phyloP scores from a whole-genome alignment of 1,140 invertebrate genomes.

The Drosophila kurseongensis region DNA sequence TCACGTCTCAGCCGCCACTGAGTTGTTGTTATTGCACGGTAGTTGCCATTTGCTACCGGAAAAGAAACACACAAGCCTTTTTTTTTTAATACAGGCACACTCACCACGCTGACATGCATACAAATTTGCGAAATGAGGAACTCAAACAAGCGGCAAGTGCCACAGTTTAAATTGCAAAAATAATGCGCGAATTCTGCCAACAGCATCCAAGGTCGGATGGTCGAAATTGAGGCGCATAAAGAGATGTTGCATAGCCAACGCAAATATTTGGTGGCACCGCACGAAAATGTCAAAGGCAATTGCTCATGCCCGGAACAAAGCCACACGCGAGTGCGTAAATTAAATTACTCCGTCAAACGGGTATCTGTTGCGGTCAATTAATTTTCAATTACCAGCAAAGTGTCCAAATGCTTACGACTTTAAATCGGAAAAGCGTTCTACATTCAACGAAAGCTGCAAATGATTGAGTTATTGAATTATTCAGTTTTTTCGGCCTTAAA shows the following conservation, averaged over 20 bases:
- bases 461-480: not conserved
- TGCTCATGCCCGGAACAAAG: conserved; percentile 17
- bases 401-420: conserved; percentile 1
- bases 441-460: not conserved
- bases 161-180: conserved; percentile 61
- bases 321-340: conserved; percentile 5
- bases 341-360: conserved; percentile 9
- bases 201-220: conserved; percentile 1
- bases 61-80: conserved; percentile 34
- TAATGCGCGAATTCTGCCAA: conserved; percentile 34
- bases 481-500: not conserved
- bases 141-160: conserved; percentile 28
- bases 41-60: conserved; percentile 47
- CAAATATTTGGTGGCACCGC: conserved; percentile 63
- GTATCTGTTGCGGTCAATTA: conserved; percentile 13
- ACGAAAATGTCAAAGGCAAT: conserved; percentile 52
- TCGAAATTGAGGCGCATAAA: conserved; percentile 2
- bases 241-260: conserved; percentile 23
- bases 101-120: conserved; percentile 24
- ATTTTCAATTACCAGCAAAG: not conserved
- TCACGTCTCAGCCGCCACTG: conserved; percentile 41
- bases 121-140: conserved; percentile 19
- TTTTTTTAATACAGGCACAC: conserved; percentile 37
- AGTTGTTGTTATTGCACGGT: conserved; percentile 22
- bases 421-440: not conserved